Base-by-base conservation (phyloP, 2,797 vertebrate species). In the Hoplostethus mediterraneus region DNA sequence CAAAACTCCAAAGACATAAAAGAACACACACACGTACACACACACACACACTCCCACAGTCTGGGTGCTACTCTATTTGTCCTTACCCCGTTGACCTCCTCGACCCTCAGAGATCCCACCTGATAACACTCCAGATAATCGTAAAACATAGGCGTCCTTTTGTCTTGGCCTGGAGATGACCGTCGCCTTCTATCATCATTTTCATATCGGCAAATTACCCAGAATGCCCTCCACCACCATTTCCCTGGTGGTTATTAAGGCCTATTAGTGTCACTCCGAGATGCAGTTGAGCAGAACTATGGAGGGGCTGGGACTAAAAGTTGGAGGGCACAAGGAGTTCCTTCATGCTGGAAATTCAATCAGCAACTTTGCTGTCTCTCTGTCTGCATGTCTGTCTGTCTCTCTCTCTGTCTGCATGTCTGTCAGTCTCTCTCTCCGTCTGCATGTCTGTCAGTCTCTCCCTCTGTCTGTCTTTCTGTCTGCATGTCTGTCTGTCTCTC, bases 181-280 rank as follows among this genome's bases (percentile, higher is more conserved):
- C 83, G 76, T 73, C 64, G 2, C 73, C 77, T 74, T 91, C 90
- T 60, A 71, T 91, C 87, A 90, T 90, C 89, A 71, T 92, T 84
- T 88, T 87, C 72, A 76, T 80, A 70, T 70, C 28, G 48, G 9
- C 47, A 53, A 54, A 89, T 86, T 87, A 83, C 73, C 75, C 79
- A 79, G 64, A 83, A 78, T 83, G 61, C 79, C 28, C 61, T 61
- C 56, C 70, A 42, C 38, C 36, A 71, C 73, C 71, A 53, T 80
- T 84, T 70, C 73, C 67, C 56, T 36, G 13, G 16, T 64, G 79
- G 73, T 79, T 67, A 91, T 92, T 92, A 91, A 36, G 49, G 65
- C 52, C 83, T 85, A 90, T 91, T 90, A 92, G 83, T 86, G 87
- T 89, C 87, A 74, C 44, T 81, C 78, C 61, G 11, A 5, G 58